A percentile compares a stretch with the other conserved stretches of the same genome.
phyloP scores from a whole-genome alignment of 2,797 vertebrate genomes.

The Poecile montanus region DNA sequence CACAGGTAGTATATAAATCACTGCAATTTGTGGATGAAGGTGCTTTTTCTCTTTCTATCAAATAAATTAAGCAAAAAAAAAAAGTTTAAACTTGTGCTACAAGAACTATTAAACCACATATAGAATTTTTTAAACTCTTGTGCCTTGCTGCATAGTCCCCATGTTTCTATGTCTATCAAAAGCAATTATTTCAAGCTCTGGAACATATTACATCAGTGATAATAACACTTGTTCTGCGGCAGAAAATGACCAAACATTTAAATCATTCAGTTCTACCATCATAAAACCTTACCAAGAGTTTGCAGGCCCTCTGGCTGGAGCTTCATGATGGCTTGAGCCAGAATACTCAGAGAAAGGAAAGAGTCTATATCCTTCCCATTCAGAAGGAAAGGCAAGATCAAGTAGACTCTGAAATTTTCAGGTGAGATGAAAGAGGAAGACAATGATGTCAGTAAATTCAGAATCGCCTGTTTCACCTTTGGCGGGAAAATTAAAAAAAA shows the following conservation, averaged over 20 bases:
- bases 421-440: constrained; percentile 43
- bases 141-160: neutral
- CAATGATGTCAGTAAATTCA: constrained; percentile 55
- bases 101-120: neutral
- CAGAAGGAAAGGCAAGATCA: constrained; percentile 77
- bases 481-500: neutral
- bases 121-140: neutral
- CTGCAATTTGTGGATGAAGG: neutral
- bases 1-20: neutral
- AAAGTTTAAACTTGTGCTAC: neutral
- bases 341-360: neutral
- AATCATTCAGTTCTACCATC: neutral
- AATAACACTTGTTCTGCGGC: neutral
- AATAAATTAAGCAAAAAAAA: neutral
- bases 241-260: neutral
- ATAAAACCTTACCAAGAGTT: constrained; percentile 69
- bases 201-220: neutral
- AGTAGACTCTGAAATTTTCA: constrained; percentile 78
- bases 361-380: neutral
- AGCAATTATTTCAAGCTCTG: neutral
- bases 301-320: constrained; percentile 50
- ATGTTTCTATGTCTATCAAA: neutral
- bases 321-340: constrained; percentile 41
- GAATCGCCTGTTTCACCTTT: constrained; percentile 68
- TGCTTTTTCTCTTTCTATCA: neutral